Evolutionary conservation across 2,113 vertebrate genomes (phyloP).

Genomic region (Anthoscopus minutus): DNA sequence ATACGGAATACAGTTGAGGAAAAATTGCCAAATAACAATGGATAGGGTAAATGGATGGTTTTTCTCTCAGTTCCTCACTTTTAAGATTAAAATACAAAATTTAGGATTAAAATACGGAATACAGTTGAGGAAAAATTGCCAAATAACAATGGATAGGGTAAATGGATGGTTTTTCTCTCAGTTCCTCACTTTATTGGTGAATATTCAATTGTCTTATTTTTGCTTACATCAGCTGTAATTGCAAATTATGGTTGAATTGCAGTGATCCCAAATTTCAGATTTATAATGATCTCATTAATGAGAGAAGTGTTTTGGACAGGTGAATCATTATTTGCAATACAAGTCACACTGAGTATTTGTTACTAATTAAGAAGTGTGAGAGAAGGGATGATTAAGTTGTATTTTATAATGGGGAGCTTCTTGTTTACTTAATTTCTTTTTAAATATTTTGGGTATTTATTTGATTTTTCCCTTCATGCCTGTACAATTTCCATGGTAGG

Average conservation of each 20-base stretch:
- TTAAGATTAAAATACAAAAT: too few relatives aligned
- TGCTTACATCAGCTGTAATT: background rate
- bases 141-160: background rate
- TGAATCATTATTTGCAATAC: background rate
- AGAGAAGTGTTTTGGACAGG: background rate
- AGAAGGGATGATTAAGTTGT: background rate
- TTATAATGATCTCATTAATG: background rate
- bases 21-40: background rate
- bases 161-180: background rate
- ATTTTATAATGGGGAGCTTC: background rate
- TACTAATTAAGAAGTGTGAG: background rate
- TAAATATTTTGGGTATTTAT: background rate
- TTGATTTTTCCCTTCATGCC: background rate
- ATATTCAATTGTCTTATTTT: background rate
- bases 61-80: background rate
- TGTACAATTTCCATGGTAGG: background rate
- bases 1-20: background rate
- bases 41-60: background rate
- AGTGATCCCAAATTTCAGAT: background rate
- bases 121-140: background rate
- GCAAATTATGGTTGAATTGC: background rate
- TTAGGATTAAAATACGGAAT: background rate
- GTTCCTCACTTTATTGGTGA: background rate
- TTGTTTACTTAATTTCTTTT: background rate
- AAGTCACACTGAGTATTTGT: background rate